Percentiles rank a stretch among this genome's conserved stretches.
Evolutionary conservation across 2,888 invertebrate species (phyloP).

Genomic region (Tupiocoris notatus): DNA sequence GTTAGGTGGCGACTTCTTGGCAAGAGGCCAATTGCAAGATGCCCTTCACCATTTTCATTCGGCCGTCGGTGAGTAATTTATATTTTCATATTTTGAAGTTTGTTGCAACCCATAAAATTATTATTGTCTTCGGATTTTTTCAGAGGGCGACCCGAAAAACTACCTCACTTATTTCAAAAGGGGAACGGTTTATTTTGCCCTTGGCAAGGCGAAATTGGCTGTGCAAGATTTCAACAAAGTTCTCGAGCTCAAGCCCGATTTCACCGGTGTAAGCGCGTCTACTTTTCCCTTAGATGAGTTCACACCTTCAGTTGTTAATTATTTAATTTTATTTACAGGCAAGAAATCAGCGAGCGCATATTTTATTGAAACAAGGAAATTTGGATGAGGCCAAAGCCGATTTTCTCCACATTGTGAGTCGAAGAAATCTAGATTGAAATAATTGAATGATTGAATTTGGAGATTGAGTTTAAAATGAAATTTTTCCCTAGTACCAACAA

Average conservation of each 20-base stretch:
- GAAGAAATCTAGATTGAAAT: too few species aligned
- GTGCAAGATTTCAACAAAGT: constrained; percentile 88
- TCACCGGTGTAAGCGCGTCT: constrained; percentile 73
- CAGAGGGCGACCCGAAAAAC: constrained; percentile 93
- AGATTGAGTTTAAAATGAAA: too few species aligned
- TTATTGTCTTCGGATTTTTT: constrained; percentile 1
- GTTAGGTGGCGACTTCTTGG: constrained; percentile 86
- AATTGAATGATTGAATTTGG: too few species aligned
- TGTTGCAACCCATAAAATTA: neutral
- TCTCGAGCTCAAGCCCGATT: constrained; percentile 86
- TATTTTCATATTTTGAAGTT: neutral
- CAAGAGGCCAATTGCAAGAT: constrained; percentile 90
- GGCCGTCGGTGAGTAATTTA: constrained; percentile 76
- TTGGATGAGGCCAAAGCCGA: constrained; percentile 79
- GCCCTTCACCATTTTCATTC: constrained; percentile 97
- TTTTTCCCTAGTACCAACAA: constrained; percentile 59
- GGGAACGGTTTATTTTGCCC: constrained; percentile 92
- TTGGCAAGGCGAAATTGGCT: constrained; percentile 94
- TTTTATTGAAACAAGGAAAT: constrained; percentile 86
- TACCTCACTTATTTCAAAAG: constrained; percentile 94
- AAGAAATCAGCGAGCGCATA: constrained; percentile 75
- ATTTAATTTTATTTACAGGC: constrained; percentile 58
- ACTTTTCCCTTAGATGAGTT: too few species aligned
- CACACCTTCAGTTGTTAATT: too few species aligned
- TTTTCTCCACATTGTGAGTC: constrained; percentile 79